Conservation (phyloP, 2,888 invertebrate species). For the Nymphalis polychloros region DNA sequence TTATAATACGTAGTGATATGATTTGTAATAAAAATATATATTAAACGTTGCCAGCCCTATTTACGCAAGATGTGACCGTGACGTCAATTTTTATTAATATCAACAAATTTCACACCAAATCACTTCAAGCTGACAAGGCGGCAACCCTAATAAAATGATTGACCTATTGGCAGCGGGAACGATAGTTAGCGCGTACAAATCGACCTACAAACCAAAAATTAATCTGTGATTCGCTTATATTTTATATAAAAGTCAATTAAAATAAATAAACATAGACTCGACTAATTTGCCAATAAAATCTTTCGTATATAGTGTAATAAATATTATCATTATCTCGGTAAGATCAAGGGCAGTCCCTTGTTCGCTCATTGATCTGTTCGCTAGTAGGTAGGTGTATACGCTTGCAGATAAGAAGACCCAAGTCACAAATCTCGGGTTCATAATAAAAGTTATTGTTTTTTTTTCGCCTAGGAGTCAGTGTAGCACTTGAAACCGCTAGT, state of each 20-base stretch:
- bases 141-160: slow-evolving; percentile 59
- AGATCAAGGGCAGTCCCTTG: no score
- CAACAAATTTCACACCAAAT: slow-evolving; percentile 23
- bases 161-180: slow-evolving; percentile 58
- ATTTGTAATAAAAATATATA: no score
- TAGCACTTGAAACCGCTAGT: no score
- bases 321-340: no score
- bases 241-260: slow-evolving; percentile 26
- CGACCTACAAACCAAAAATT: slow-evolving; percentile 51
- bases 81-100: slow-evolving; percentile 26
- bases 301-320: neutral
- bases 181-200: slow-evolving; percentile 67
- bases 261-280: slow-evolving; percentile 13
- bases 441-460: no score
- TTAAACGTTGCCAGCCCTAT: slow-evolving; percentile 47
- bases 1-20: no score
- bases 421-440: no score
- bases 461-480: no score
- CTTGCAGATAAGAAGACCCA: no score
- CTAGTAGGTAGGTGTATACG: no score
- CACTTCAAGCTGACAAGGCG: slow-evolving; percentile 25
- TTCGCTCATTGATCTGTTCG: no score
- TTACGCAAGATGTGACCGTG: slow-evolving; percentile 6
- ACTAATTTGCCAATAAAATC: neutral
- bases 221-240: slow-evolving; percentile 23